Evolutionary conservation across 2,888 invertebrate genomes (phyloP), one percentile per base, ranked within the genome.

Genomic region (Andrena flavipes): DNA sequence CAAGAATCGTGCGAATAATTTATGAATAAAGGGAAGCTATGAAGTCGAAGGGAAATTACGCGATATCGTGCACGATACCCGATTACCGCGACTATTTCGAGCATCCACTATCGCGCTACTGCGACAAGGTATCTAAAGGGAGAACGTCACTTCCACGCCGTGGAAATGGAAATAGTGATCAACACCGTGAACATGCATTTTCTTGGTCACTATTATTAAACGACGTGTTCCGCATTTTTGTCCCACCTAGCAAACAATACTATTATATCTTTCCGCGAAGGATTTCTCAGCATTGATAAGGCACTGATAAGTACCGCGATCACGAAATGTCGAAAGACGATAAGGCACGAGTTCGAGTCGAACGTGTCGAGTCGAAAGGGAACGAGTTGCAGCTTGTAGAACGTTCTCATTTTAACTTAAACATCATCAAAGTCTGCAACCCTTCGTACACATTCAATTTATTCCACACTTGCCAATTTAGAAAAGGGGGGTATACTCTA

Each of bases 71-170:
- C 69, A 59, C 8, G 59, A 59, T 70, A 48, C 7, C 54, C 23
- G 54, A 59, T 70, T 59, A 42, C 29, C 69, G 2, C 2, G 69
- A 59, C 20, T 70, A 70, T 59, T 70, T 70, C 35, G 35, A 70
- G 59, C 59, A 4, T 42, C 54, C 42, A 20, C 29, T 59, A 59
- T 70, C 59, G 59, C 10, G 0, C 8, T 20, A 0, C 3, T 1
- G 48, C 6, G 69, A 70, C 59, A 70, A 42, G 59, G 7, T 70
- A 70, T 48, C 42, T 23, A 7, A 13, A 29, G n/a, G 13, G 59
- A 59, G 29, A 42, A 10, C 20, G 56, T 56, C 20, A 26, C 29
- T n/a, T 69, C 59, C 59, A 26, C 5, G 20, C 5, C 5, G 26
- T 13, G n/a, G 10, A 29, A 48, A 70, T 59, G 26, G 29, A 10